Base-by-base conservation (phyloP, 1,140 invertebrate genomes). In the Mycetomoellerius zeteki region DNA sequence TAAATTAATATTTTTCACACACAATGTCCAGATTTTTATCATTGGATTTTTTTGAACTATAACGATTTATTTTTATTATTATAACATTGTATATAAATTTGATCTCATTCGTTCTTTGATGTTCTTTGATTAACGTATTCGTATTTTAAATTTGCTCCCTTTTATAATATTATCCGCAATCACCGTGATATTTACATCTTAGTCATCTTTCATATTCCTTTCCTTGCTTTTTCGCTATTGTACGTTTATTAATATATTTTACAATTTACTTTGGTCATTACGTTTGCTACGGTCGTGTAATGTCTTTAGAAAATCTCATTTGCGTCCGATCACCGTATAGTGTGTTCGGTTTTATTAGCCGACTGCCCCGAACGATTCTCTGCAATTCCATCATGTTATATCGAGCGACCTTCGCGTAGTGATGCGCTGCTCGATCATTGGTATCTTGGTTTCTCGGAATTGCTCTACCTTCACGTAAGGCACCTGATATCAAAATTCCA, bases 311-410 rank as follows among this genome's bases (percentile, higher is more conserved):
- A 56, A 84, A 84, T 14, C n/a, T 33, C 69, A 47, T 73, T 60
- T 30, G 56, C 69, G 37, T 33, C 14, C 33, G 19, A 60, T 73
- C 3, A 24, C 50, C 21, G 37, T 54, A 60, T 33, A 73, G 54
- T 52, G 54, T 52, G 80, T 24, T 62, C 69, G 69, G 67, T 62
- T 84, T 84, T 75, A 84, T 75, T 84, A 64, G 78, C 78, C 69
- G 80, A 75, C 54, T 75, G 56, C 43, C 27, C 54, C 69, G 69
- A 73, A 84, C 50, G 37, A 84, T 84, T 75, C 69, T 47, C 43
- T 73, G 37, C 43, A 84, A 84, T 84, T 58, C 54, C 43, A 30
- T 60, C 67, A 21, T 73, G 54, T 47, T 82, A 67, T 27, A 47
- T 21, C 80, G 80, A 73, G n/a, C 80, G 69, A 73, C 69, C 80